These are phyloP conservation scores for Melanotaenia pygmaea DNA, from an alignment of 2,797 vertebrate genomes.

Conservation along the genomic window DNA sequence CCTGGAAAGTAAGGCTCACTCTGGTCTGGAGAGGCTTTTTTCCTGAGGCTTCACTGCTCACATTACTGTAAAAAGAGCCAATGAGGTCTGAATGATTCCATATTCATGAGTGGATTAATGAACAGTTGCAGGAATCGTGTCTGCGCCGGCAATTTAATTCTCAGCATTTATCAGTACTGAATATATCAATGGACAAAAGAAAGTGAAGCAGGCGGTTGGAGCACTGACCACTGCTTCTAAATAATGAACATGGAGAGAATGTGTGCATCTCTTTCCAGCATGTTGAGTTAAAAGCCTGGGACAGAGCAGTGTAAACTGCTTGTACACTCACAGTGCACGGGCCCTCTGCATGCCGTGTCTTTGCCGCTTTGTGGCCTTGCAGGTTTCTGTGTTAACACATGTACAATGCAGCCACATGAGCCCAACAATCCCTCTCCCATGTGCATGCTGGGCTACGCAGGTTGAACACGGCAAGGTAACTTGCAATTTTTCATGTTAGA, in stretches of 20 bases:
- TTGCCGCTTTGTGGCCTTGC: slow-evolving; percentile 28
- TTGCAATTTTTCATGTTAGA: slow-evolving; percentile 49
- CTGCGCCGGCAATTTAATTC: slow-evolving; percentile 74
- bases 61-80: slow-evolving; percentile 70
- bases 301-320: slow-evolving; percentile 45
- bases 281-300: slow-evolving; percentile 25
- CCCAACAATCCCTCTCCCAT: slow-evolving; percentile 15
- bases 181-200: slow-evolving; percentile 72
- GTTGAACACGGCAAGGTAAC: slow-evolving; percentile 30
- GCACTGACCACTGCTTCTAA: slow-evolving; percentile 44
- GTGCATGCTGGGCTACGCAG: slow-evolving; percentile 1
- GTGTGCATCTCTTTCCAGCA: slow-evolving; percentile 31
- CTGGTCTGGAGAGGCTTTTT: slow-evolving; percentile 58
- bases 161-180: slow-evolving; percentile 71
- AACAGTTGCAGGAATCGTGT: slow-evolving; percentile 58
- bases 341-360: slow-evolving; percentile 23
- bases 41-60: slow-evolving; percentile 58
- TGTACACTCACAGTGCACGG: slow-evolving; percentile 16
- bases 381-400: slow-evolving; percentile 60
- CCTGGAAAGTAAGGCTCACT: slow-evolving; percentile 68
- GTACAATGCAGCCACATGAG: slow-evolving; percentile 23
- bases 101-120: slow-evolving; percentile 78
- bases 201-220: slow-evolving; percentile 36
- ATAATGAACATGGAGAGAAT: slow-evolving; percentile 45
- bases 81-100: slow-evolving; percentile 69